These are phyloP conservation scores for Hydroisotoma schaefferi DNA, from an alignment of 2,888 invertebrate genomes.

Conservation along the genomic window DNA sequence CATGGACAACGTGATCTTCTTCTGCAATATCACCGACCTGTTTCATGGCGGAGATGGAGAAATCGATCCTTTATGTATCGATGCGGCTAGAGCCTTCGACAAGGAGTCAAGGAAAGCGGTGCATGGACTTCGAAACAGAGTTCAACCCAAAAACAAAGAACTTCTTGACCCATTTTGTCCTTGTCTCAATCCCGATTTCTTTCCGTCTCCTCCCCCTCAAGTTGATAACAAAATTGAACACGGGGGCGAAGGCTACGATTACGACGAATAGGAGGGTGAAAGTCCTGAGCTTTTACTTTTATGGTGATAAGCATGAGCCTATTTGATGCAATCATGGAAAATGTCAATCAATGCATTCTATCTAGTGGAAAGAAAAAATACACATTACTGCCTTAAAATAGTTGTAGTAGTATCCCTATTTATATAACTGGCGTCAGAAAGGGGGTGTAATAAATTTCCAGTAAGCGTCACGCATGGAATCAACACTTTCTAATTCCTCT, in stretches of 20 bases:
- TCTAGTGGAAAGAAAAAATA: no score
- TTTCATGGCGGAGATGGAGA: conserved; percentile 43
- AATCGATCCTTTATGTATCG: conserved; percentile 32
- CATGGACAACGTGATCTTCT: conserved; percentile 37
- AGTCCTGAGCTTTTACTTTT: background rate
- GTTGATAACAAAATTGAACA: background rate
- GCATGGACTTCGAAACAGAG: conserved; percentile 15
- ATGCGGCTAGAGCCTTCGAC: conserved; percentile 34
- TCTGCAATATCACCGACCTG: conserved; percentile 40
- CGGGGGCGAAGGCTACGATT: background rate
- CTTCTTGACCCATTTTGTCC: conserved; percentile 26
- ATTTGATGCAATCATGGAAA: no score
- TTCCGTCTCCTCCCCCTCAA: no score
- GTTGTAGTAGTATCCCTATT: no score
- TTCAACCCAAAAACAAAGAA: background rate
- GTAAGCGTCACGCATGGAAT: no score
- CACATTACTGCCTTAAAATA: no score
- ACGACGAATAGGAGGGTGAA: background rate
- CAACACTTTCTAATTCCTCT: no score
- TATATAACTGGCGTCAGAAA: no score
- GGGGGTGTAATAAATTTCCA: no score
- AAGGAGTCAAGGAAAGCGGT: conserved; percentile 16
- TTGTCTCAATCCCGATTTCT: conserved; percentile 16
- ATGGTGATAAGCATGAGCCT: no score
- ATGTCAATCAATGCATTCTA: no score